These are phyloP conservation scores for Acholoe squamosa DNA, from an alignment of 2,888 invertebrate species.

Conservation along the genomic window DNA sequence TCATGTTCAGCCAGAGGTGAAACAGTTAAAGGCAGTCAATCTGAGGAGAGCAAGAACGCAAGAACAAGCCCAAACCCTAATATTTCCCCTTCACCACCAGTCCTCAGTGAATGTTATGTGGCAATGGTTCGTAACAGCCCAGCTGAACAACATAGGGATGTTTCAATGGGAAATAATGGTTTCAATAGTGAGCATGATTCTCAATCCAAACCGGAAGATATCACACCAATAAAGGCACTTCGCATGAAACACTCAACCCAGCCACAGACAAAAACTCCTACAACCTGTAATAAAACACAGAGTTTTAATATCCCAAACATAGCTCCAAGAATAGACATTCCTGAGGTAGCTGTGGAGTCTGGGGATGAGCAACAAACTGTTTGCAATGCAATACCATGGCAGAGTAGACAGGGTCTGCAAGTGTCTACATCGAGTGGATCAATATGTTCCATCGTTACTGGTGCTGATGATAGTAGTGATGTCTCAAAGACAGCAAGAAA, in stretches of 20 bases:
- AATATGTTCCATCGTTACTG: neutral
- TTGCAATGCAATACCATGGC: too few species aligned
- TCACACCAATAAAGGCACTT: too few species aligned
- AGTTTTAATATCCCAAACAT: neutral
- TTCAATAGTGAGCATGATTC: too few species aligned
- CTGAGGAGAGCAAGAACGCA: too few species aligned
- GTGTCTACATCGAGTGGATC: too few species aligned
- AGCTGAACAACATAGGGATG: neutral
- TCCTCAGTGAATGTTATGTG: neutral
- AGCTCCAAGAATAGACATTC: neutral
- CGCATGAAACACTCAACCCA: neutral
- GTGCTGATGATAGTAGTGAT: neutral
- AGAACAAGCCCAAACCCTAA: too few species aligned
- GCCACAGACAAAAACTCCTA: neutral
- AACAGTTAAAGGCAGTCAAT: too few species aligned
- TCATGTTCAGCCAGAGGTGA: too few species aligned
- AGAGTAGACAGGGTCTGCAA: too few species aligned
- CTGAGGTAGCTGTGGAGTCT: neutral
- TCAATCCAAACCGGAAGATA: too few species aligned
- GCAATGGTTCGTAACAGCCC: neutral
- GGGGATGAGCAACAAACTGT: neutral
- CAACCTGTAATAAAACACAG: neutral
- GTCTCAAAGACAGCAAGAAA: neutral
- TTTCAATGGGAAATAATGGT: neutral
- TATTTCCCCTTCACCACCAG: too few species aligned